A percentile compares a stretch with the other conserved stretches of the same genome.
Evolutionary conservation across 2,113 vertebrate species (phyloP).

Genomic region (Pterocles orientalis): DNA sequence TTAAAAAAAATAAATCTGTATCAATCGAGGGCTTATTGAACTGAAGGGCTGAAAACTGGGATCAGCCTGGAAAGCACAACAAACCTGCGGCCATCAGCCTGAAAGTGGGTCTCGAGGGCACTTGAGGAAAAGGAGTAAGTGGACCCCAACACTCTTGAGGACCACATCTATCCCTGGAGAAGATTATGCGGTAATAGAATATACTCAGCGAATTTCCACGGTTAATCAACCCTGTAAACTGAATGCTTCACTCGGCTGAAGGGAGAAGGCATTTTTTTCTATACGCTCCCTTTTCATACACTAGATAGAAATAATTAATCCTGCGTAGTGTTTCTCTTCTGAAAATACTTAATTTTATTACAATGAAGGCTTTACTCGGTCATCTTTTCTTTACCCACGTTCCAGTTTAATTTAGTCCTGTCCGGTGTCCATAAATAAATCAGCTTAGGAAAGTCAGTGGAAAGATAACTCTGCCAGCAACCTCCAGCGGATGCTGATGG

Average conservation of each 20-base stretch:
- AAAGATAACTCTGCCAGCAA: constrained; percentile 45
- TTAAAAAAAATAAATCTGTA: background rate
- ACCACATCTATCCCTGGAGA: constrained; percentile 15
- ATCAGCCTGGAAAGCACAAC: constrained; percentile 29
- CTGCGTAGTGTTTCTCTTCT: background rate
- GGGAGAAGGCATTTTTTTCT: background rate
- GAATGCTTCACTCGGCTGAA: constrained; percentile 26
- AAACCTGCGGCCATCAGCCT: constrained; percentile 39
- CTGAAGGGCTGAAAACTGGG: background rate
- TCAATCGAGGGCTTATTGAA: constrained; percentile 4
- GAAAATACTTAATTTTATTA: constrained; percentile 31
- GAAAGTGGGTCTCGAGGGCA: constrained; percentile 28
- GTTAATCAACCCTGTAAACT: constrained; percentile 53
- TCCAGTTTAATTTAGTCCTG: constrained; percentile 16
- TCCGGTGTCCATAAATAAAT: constrained; percentile 55
- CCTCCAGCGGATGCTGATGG: background rate
- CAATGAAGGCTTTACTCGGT: background rate
- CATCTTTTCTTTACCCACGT: constrained; percentile 22
- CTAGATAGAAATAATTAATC: constrained; percentile 19
- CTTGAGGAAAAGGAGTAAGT: constrained; percentile 33
- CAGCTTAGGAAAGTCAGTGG: constrained; percentile 50
- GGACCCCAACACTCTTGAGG: constrained; percentile 48
- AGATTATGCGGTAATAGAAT: constrained; percentile 4
- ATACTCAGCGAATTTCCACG: background rate
- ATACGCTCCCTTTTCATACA: background rate